These are phyloP conservation scores for Phaetusa simplex DNA, from an alignment of 2,113 vertebrate genomes.

Conservation along the genomic window DNA sequence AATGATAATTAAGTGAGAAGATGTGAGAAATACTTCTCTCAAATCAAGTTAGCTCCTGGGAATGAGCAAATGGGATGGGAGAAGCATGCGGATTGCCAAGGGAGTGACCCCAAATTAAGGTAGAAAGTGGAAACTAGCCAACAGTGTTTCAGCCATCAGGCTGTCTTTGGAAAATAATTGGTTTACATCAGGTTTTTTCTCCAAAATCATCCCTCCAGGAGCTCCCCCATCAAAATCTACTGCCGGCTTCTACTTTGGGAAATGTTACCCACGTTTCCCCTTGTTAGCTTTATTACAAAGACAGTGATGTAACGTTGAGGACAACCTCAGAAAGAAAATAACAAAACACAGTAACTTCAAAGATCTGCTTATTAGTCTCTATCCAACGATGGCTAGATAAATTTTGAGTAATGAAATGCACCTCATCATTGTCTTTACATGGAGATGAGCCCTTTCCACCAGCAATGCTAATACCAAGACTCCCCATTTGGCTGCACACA, in stretches of 20 bases:
- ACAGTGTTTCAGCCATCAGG: neutral
- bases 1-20: neutral
- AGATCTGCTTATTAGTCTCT: neutral
- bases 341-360: neutral
- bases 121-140: neutral
- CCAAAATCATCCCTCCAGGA: neutral
- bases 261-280: neutral
- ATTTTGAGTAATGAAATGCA: conserved; percentile 61
- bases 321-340: neutral
- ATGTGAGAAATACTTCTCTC: neutral
- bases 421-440: conserved; percentile 84
- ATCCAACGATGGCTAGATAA: neutral
- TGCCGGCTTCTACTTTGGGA: neutral
- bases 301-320: neutral
- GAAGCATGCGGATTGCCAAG: neutral
- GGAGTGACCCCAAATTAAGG: neutral
- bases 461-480: conserved; percentile 86
- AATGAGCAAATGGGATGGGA: neutral
- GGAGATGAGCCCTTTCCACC: conserved; percentile 85
- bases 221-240: neutral
- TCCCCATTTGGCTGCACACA: conserved; percentile 80
- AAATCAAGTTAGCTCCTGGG: neutral
- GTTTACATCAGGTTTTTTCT: neutral
- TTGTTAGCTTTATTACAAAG: neutral
- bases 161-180: neutral